Conservation (phyloP, 2,113 vertebrate genomes). For the Sylvilagus bachmani region DNA sequence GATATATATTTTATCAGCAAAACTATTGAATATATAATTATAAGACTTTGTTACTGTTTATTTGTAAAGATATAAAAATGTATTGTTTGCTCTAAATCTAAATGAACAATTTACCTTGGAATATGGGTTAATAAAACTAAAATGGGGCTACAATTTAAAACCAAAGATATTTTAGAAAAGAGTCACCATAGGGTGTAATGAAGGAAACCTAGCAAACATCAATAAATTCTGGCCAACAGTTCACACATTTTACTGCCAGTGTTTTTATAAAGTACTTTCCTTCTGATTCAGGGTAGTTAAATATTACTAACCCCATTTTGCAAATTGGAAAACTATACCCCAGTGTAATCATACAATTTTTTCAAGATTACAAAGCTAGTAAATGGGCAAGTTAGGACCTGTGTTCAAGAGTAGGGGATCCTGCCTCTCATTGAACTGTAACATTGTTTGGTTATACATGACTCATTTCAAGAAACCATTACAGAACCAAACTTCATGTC, state of each 20-base stretch:
- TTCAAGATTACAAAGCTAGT: background rate
- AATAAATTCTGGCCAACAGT: background rate
- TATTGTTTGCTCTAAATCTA: slow-evolving; percentile 9
- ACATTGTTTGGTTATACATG: background rate
- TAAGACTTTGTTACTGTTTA: background rate
- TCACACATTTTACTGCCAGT: background rate
- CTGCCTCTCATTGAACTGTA: background rate
- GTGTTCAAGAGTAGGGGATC: background rate
- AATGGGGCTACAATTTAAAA: slow-evolving; percentile 34
- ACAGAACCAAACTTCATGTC: background rate
- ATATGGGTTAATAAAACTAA: slow-evolving; percentile 7
- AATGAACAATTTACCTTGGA: background rate
- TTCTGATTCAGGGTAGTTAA: background rate
- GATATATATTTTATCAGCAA: background rate
- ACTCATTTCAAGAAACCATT: background rate
- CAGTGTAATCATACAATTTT: background rate
- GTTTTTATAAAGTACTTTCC: slow-evolving; percentile 10
- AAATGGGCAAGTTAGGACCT: background rate
- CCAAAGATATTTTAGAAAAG: slow-evolving; percentile 34
- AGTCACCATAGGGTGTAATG: background rate
- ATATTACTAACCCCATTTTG: slow-evolving; percentile 39
- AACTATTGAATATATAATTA: slow-evolving; percentile 1
- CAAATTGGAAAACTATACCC: slow-evolving; percentile 9
- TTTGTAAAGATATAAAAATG: background rate
- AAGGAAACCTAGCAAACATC: background rate